A percentile compares a stretch with the other conserved stretches of the same genome.
Conservation (phyloP, 2,113 vertebrate genomes). For the human (Homo sapiens) region DNA sequence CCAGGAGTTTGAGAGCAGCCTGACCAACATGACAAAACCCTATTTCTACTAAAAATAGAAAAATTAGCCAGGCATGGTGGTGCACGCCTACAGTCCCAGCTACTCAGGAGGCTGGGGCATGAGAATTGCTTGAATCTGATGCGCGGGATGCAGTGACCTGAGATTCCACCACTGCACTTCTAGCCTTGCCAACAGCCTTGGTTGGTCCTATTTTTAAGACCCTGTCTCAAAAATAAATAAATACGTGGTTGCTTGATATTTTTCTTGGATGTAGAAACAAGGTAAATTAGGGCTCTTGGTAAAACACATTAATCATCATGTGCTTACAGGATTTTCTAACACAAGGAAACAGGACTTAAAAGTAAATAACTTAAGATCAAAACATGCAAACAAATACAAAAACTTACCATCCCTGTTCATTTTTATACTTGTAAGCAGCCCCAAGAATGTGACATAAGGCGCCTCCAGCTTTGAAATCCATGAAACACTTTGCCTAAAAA, state of each 20-base stretch:
- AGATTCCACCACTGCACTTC: too few species aligned
- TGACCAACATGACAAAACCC: too few species aligned
- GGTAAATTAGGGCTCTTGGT: background rate
- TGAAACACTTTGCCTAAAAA: constrained; percentile 95
- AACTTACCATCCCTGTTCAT: constrained; percentile 98
- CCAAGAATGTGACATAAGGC: constrained; percentile 97
- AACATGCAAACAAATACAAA: constrained; percentile 9
- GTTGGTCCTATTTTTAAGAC: too few species aligned
- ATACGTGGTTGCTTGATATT: background rate
- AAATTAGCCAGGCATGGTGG: too few species aligned
- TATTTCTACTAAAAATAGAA: too few species aligned
- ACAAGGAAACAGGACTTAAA: background rate
- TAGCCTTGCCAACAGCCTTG: too few species aligned
- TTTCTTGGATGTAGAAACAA: background rate
- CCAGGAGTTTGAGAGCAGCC: too few species aligned
- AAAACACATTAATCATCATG: constrained; percentile 7
- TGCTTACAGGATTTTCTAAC: background rate
- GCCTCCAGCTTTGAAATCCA: constrained; percentile 98
- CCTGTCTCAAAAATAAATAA: too few species aligned
- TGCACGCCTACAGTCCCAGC: too few species aligned
- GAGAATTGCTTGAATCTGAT: too few species aligned
- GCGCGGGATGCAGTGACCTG: too few species aligned
- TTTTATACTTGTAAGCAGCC: constrained; percentile 98
- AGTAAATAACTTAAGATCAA: constrained; percentile 53
- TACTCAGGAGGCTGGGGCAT: too few species aligned